Percentiles rank a stretch among this genome's conserved stretches.
phyloP scores from a whole-genome alignment of 1,140 invertebrate genomes.

The Drosophila rufa region DNA sequence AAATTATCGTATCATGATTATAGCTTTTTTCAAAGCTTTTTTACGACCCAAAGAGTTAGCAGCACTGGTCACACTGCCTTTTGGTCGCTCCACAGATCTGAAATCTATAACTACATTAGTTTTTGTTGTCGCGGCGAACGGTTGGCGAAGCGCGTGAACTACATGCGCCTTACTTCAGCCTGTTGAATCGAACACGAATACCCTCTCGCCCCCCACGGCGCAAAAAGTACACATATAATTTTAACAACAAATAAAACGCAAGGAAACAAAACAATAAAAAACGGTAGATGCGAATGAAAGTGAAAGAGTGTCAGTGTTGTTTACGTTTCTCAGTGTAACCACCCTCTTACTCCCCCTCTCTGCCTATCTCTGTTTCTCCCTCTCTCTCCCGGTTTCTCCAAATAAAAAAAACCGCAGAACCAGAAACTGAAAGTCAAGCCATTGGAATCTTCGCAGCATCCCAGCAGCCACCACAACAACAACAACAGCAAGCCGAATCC shows the following conservation, averaged over 20 bases:
- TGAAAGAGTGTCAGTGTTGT: slow-evolving; percentile 50
- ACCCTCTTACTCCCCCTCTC: slow-evolving; percentile 19
- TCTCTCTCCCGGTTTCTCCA: slow-evolving; percentile 44
- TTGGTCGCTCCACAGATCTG: slow-evolving; percentile 7
- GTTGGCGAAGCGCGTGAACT: slow-evolving; percentile 34
- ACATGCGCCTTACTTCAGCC: slow-evolving; percentile 16
- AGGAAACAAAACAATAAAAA: slow-evolving; percentile 36
- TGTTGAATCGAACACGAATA: slow-evolving; percentile 10
- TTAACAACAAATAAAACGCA: slow-evolving; percentile 43
- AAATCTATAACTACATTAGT: slow-evolving; percentile 24
- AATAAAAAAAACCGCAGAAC: slow-evolving; percentile 54
- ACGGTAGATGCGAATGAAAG: slow-evolving; percentile 37
- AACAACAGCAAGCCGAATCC: slow-evolving; percentile 25
- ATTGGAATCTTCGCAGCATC: slow-evolving; percentile 44
- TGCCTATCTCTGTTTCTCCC: slow-evolving; percentile 24
- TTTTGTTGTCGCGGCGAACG: slow-evolving; percentile 43
- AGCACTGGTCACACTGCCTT: slow-evolving; percentile 1
- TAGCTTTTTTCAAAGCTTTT: no score
- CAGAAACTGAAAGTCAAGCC: slow-evolving; percentile 70
- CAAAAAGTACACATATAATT: slow-evolving; percentile 37
- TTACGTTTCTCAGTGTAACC: slow-evolving; percentile 34
- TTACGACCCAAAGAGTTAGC: no score
- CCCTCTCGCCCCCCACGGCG: neutral
- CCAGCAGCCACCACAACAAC: slow-evolving; percentile 14
- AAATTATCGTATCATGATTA: no score